A percentile compares a stretch with the other conserved stretches of the same genome.
Evolutionary conservation across 1,140 invertebrate genomes (phyloP).

Genomic region (Mamestra configurata): DNA sequence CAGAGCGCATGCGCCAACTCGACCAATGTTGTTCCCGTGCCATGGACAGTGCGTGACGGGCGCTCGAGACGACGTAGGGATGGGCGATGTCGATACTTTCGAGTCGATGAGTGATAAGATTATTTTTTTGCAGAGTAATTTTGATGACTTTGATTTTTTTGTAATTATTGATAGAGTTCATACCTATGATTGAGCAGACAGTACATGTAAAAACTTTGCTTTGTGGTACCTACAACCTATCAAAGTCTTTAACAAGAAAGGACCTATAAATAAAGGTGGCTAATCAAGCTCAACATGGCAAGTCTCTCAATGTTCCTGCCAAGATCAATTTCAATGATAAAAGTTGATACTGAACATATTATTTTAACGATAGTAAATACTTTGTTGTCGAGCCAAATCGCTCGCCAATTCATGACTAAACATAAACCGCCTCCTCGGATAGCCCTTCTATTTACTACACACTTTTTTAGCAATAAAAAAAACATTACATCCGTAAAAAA

Average conservation of each 20-base stretch:
- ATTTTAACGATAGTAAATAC: background rate
- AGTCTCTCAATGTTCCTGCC: too few relatives aligned
- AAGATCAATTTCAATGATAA: too few relatives aligned
- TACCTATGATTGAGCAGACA: too few relatives aligned
- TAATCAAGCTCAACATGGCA: too few relatives aligned
- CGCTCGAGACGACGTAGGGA: conserved; percentile 59
- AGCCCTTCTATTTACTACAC: conserved; percentile 1
- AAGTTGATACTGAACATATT: too few relatives aligned
- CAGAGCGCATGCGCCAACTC: conserved; percentile 71
- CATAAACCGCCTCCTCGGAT: background rate
- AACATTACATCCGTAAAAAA: conserved; percentile 30
- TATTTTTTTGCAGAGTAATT: background rate
- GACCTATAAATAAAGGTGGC: too few relatives aligned
- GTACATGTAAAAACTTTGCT: too few relatives aligned
- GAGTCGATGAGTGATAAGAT: conserved; percentile 21
- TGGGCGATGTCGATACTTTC: conserved; percentile 57
- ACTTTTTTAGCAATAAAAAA: conserved; percentile 42
- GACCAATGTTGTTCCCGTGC: conserved; percentile 70
- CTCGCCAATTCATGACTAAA: background rate
- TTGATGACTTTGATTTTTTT: background rate
- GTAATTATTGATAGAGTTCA: too few relatives aligned
- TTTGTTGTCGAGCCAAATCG: background rate
- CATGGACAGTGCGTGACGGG: conserved; percentile 62
- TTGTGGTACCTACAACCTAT: too few relatives aligned
- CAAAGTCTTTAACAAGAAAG: too few relatives aligned